phyloP scores from a whole-genome alignment of 2,888 invertebrate genomes.

The Dicyrtomina minuta region DNA sequence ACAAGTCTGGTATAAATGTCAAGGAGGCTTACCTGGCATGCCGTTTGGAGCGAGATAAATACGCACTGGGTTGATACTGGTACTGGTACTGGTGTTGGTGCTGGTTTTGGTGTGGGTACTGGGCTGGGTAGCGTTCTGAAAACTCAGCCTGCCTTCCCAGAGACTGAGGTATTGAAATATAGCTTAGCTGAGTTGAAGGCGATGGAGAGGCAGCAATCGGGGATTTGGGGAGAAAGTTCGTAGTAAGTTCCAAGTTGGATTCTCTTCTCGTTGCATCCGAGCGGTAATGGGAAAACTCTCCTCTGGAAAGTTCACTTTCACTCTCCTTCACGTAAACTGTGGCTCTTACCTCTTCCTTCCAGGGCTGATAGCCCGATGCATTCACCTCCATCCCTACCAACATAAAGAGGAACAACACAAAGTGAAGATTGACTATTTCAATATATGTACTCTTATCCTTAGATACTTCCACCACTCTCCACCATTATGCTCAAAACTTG shows the following conservation, averaged over 20 bases:
- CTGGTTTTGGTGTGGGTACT: too few species aligned
- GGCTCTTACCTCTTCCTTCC: slow-evolving; percentile 47
- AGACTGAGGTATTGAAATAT: neutral
- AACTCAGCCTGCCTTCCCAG: neutral
- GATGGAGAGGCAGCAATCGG: slow-evolving; percentile 11
- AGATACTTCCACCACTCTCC: too few species aligned
- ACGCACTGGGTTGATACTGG: neutral
- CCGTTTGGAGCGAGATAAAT: slow-evolving; percentile 15
- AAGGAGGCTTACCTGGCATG: slow-evolving; percentile 15
- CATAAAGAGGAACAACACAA: neutral
- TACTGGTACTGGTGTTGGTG: neutral
- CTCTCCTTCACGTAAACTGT: slow-evolving; percentile 43
- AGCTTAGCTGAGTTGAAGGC: slow-evolving; percentile 6
- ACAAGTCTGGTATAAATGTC: neutral
- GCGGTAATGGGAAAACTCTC: neutral
- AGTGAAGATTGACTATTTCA: slow-evolving; percentile 15
- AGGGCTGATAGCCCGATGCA: slow-evolving; percentile 43
- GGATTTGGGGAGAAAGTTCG: slow-evolving; percentile 4
- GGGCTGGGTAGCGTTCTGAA: too few species aligned
- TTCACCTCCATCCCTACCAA: slow-evolving; percentile 48
- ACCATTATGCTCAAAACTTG: too few species aligned
- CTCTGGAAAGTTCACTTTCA: neutral
- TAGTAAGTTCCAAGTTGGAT: neutral
- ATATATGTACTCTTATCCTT: neutral
- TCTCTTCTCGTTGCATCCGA: neutral